Evolutionary conservation across 2,113 vertebrate species (phyloP).

Genomic region (Amphilophus citrinellus): DNA sequence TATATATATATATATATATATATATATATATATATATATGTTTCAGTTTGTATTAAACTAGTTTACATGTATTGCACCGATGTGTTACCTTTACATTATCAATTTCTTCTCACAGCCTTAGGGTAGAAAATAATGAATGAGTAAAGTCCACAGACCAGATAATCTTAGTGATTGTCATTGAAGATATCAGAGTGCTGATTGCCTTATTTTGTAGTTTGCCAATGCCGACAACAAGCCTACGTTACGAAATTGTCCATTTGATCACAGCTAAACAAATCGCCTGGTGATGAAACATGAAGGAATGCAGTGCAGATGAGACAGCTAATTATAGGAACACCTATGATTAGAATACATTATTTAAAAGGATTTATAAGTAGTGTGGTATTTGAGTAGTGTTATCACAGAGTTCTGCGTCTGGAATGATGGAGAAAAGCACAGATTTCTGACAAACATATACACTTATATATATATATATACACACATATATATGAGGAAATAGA

Average conservation of each 20-base stretch:
- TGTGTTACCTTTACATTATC: background rate
- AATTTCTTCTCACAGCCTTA: background rate
- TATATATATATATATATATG: background rate
- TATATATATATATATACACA: too few relatives aligned
- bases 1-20: too few relatives aligned
- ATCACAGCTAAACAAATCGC: slow-evolving; percentile 45
- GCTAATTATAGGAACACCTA: slow-evolving; percentile 50
- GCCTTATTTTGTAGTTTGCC: slow-evolving; percentile 32
- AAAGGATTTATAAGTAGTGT: slow-evolving; percentile 50
- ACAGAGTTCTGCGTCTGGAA: background rate
- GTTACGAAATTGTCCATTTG: slow-evolving; percentile 52
- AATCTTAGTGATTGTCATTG: slow-evolving; percentile 19
- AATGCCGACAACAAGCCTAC: slow-evolving; percentile 43
- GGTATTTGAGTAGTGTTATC: background rate
- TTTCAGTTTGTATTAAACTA: background rate
- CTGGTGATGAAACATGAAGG: slow-evolving; percentile 41
- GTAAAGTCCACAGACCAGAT: background rate
- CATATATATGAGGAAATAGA: accelerated
- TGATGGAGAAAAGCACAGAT: background rate
- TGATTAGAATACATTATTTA: slow-evolving; percentile 49
- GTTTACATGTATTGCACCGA: background rate
- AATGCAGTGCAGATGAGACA: slow-evolving; percentile 44
- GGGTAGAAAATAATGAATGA: background rate
- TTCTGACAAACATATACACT: background rate
- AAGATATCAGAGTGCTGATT: slow-evolving; percentile 15